A percentile compares a stretch with the other conserved stretches of the same genome.
These are phyloP conservation scores for Agrochola lychnidis DNA, from an alignment of 2,888 invertebrate species.

Conservation along the genomic window DNA sequence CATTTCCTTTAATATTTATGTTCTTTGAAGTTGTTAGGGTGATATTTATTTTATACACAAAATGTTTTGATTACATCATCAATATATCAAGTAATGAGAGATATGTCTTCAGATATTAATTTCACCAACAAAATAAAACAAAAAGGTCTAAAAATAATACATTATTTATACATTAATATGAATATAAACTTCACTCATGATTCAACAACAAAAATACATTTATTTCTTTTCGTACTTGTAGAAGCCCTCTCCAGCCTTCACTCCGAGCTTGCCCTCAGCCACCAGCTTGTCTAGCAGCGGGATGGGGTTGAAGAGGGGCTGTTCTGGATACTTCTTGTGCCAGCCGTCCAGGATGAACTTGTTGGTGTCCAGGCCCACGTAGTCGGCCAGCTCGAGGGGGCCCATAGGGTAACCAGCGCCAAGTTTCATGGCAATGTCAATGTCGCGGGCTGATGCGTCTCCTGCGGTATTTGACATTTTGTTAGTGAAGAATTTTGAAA, in stretches of 20 bases:
- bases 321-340: constrained; percentile 90
- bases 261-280: constrained; percentile 94
- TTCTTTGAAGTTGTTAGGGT: too few species aligned
- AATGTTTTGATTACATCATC: too few species aligned
- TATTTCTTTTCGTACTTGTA: constrained; percentile 92
- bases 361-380: constrained; percentile 95
- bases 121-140: constrained; percentile 14
- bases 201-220: constrained; percentile 50
- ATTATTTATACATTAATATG: constrained; percentile 38
- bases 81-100: too few species aligned
- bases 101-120: background rate
- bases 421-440: constrained; percentile 97
- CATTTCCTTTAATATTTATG: too few species aligned
- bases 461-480: constrained; percentile 79
- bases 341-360: constrained; percentile 95
- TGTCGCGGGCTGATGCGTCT: constrained; percentile 94
- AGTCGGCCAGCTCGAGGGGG: constrained; percentile 96
- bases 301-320: constrained; percentile 71
- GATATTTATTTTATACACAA: too few species aligned
- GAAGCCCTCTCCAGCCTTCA: constrained; percentile 96
- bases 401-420: constrained; percentile 98
- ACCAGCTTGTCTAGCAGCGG: constrained; percentile 93
- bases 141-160: constrained; percentile 27
- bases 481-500: background rate
- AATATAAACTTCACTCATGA: constrained; percentile 49